Conservation (phyloP, 2,113 vertebrate genomes). For the Progne subis region DNA sequence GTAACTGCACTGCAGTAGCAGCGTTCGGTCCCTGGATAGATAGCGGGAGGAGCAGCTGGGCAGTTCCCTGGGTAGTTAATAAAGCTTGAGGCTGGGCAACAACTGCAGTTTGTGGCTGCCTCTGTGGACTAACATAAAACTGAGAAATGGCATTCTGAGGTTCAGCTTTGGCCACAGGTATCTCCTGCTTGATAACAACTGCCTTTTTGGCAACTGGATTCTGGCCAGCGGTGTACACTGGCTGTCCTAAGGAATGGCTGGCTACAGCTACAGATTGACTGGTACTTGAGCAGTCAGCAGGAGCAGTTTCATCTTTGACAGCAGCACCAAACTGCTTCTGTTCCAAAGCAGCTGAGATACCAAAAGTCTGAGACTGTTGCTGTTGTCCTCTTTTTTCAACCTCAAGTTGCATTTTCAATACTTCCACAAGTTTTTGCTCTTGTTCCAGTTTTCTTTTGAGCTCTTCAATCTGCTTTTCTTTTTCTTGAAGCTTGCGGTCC, state of each 20-base stretch:
- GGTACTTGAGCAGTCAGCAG: conserved; percentile 73
- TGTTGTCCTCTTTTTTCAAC: conserved; percentile 88
- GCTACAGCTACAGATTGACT: conserved; percentile 35
- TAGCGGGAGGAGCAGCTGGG: conserved; percentile 84
- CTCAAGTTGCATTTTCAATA: conserved; percentile 95
- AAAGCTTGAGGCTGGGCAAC: conserved; percentile 83
- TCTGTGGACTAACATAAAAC: conserved; percentile 86
- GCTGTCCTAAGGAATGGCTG: conserved; percentile 55
- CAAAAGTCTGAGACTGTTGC: conserved; percentile 40
- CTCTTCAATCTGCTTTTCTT: conserved; percentile 95
- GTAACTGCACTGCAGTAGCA: conserved; percentile 78
- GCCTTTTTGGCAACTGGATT: conserved; percentile 77
- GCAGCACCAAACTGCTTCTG: conserved; percentile 30
- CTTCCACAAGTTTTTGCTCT: conserved; percentile 94
- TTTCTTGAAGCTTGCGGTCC: conserved; percentile 91
- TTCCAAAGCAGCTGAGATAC: conserved; percentile 40
- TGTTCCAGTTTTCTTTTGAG: conserved; percentile 94
- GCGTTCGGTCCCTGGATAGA: conserved; percentile 81
- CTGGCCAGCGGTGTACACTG: conserved; percentile 49
- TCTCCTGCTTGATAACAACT: conserved; percentile 79
- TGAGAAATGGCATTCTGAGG: conserved; percentile 72
- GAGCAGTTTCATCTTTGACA: conserved; percentile 73
- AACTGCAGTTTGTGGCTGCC: conserved; percentile 76
- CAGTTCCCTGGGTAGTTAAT: conserved; percentile 78
- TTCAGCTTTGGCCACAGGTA: conserved; percentile 72